A percentile compares a stretch with the other conserved stretches of the same genome.
phyloP scores from a whole-genome alignment of 1,140 invertebrate genomes.

The Triops longicaudatus region DNA sequence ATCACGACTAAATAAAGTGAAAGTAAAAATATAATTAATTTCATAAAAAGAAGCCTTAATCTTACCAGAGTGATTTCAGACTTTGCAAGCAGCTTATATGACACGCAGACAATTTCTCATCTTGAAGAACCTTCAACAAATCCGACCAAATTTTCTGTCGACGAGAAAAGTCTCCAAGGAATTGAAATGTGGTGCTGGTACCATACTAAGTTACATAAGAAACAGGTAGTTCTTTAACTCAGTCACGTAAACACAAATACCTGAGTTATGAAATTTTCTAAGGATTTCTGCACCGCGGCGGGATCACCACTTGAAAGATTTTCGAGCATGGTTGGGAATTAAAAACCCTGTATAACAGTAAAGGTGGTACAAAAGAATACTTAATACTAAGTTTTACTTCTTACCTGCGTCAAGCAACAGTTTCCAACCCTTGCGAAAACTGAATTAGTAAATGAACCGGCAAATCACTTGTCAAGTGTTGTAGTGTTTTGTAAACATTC shows the following conservation, averaged over 20 bases:
- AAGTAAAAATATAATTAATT: not conserved
- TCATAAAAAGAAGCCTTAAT: not conserved
- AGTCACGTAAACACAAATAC: not conserved
- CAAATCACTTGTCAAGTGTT: too few species aligned
- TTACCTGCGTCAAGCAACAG: too few species aligned
- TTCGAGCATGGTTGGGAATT: not conserved
- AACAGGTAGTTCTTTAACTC: not conserved
- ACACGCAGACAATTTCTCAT: conserved; percentile 4
- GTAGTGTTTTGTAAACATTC: too few species aligned
- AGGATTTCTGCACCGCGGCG: not conserved
- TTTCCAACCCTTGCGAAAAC: too few species aligned
- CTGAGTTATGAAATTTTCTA: not conserved
- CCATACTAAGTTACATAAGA: not conserved
- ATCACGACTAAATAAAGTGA: conserved; percentile 52
- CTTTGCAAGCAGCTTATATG: conserved; percentile 14
- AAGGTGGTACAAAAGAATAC: too few species aligned
- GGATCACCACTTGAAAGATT: not conserved
- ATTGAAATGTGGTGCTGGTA: not conserved
- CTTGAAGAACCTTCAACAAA: not conserved
- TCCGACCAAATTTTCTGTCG: conserved; percentile 4
- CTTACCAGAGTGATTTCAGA: conserved; percentile 20
- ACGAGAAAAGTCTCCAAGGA: not conserved
- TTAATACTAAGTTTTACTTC: too few species aligned
- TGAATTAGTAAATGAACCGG: too few species aligned
- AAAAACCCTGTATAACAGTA: too few species aligned